A percentile compares a stretch with the other conserved stretches of the same genome.
Evolutionary conservation across 2,888 invertebrate genomes (phyloP).

Genomic region (Crematogaster levior): DNA sequence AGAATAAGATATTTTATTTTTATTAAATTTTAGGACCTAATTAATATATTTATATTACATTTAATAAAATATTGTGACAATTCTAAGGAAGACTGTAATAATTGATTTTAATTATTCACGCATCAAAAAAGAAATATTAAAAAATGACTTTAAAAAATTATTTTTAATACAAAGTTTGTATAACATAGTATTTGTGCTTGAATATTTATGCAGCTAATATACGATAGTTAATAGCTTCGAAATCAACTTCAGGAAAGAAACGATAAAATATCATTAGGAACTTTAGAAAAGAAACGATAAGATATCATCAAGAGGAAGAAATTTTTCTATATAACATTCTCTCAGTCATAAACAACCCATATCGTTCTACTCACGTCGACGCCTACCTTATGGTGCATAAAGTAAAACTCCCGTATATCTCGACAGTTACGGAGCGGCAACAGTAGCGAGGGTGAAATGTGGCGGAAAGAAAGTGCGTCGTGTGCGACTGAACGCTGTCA

Average conservation of each 20-base stretch:
- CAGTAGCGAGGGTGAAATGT: conserved; percentile 9
- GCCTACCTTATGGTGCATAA: conserved; percentile 23
- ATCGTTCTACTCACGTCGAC: background rate
- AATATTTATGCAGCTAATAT: background rate
- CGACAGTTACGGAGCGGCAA: background rate
- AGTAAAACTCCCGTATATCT: conserved; percentile 31
- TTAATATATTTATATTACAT: background rate
- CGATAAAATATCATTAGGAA: too few species aligned
- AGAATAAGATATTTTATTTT: background rate
- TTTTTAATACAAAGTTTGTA: background rate
- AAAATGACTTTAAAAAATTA: background rate
- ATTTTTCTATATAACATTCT: background rate
- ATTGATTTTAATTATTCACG: background rate
- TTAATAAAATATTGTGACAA: background rate
- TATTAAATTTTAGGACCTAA: background rate
- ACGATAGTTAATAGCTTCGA: background rate
- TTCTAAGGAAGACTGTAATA: background rate
- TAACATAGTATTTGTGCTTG: background rate
- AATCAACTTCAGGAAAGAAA: background rate
- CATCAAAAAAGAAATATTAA: background rate
- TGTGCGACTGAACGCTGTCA: conserved; percentile 48
- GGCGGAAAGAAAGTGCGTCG: conserved; percentile 28
- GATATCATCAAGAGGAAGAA: conserved; percentile 8
- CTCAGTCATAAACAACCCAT: conserved; percentile 7
- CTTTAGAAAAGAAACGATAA: too few species aligned